A percentile compares a stretch with the other conserved stretches of the same genome.
phyloP scores from a whole-genome alignment of 2,888 invertebrate genomes.

The Ichneumoninae sp. region DNA sequence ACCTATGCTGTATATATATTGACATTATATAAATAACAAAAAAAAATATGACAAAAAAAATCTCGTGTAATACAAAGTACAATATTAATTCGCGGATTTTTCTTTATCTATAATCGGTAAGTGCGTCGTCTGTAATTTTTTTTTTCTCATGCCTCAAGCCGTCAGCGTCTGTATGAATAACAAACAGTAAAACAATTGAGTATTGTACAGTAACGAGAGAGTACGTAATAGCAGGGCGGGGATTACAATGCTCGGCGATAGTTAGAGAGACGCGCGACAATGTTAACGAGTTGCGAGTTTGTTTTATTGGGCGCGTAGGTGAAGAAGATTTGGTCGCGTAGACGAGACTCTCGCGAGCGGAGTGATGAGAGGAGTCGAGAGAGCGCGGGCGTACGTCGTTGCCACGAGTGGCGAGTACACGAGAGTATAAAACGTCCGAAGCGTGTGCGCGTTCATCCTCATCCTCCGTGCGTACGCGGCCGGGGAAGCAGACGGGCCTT shows the following conservation, averaged over 20 bases:
- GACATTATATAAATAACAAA: slow-evolving; percentile 3
- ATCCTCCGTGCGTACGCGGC: slow-evolving; percentile 40
- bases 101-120: neutral
- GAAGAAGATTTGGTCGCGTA: slow-evolving; percentile 52
- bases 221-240: neutral
- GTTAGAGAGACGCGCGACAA: slow-evolving; percentile 15
- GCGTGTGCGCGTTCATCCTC: slow-evolving; percentile 10
- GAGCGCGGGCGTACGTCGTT: slow-evolving; percentile 59
- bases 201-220: neutral
- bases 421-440: neutral
- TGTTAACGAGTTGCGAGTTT: slow-evolving; percentile 38
- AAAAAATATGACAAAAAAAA: neutral
- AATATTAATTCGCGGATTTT: slow-evolving; percentile 13
- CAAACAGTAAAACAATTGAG: neutral
- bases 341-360: neutral
- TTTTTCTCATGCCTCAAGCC: neutral
- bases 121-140: neutral
- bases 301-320: slow-evolving; percentile 65
- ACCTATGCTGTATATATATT: slow-evolving; percentile 42
- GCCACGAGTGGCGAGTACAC: slow-evolving; percentile 47
- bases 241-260: slow-evolving; percentile 18
- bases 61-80: neutral
- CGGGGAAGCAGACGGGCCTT: slow-evolving; percentile 59
- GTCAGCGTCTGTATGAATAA: neutral
- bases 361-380: slow-evolving; percentile 20